These are phyloP conservation scores for Caenorhabditis imperialis DNA, from an alignment of 2,888 invertebrate genomes.

Conservation along the genomic window DNA sequence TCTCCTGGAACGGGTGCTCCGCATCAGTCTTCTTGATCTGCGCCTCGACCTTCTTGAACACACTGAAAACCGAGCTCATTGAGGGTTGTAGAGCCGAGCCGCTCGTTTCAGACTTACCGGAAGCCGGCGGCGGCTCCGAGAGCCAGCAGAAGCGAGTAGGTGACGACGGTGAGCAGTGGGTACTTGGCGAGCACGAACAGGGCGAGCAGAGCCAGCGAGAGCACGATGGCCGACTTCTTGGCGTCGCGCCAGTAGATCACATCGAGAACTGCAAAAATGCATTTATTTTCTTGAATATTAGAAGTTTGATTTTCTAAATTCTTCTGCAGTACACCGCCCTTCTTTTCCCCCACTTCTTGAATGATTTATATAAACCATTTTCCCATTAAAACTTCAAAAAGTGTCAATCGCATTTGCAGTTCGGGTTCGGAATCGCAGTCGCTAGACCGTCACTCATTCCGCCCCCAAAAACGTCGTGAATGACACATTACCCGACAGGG, in stretches of 20 bases:
- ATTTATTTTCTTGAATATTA: no score
- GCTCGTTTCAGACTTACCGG: conserved; percentile 81
- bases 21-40: conserved; percentile 88
- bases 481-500: conserved; percentile 30
- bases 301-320: conserved; percentile 1
- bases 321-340: no score
- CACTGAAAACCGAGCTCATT: conserved; percentile 38
- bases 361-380: not conserved
- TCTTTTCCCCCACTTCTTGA: not conserved
- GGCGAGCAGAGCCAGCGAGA: conserved; percentile 90
- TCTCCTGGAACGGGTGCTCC: conserved; percentile 95
- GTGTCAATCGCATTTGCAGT: no score
- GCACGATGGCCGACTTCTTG: conserved; percentile 92
- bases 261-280: conserved; percentile 73
- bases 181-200: conserved; percentile 89
- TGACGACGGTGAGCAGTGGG: conserved; percentile 83
- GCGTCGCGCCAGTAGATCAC: conserved; percentile 98
- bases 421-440: no score
- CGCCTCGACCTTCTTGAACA: conserved; percentile 68
- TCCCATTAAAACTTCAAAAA: no score
- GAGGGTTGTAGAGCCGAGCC: conserved; percentile 93
- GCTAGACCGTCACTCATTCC: not conserved
- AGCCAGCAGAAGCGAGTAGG: conserved; percentile 90
- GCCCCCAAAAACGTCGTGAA: conserved; percentile 13
- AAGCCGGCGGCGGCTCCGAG: conserved; percentile 91